Percentiles rank a stretch among this genome's conserved stretches.
These are phyloP conservation scores for Encarsia formosa DNA, from an alignment of 2,888 invertebrate species.

Conservation along the genomic window DNA sequence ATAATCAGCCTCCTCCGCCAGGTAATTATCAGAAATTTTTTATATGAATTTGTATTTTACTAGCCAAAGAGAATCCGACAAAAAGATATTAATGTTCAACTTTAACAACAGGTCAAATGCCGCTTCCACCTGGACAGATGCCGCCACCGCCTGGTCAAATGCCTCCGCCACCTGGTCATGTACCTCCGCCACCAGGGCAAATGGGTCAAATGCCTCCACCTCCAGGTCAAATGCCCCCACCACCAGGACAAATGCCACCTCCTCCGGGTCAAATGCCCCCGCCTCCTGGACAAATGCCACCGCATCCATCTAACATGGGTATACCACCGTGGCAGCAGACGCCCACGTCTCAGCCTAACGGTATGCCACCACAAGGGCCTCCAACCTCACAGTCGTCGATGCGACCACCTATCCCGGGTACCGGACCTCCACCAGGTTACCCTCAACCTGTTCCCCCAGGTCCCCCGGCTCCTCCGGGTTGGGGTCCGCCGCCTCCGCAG, in stretches of 20 bases:
- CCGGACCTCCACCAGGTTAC: constrained; percentile 45
- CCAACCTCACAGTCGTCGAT: constrained; percentile 39
- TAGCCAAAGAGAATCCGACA: too few species aligned
- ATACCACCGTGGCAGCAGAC: constrained; percentile 48
- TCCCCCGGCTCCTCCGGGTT: constrained; percentile 38
- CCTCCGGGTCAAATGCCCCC: constrained; percentile 43
- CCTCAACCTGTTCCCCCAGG: constrained; percentile 38
- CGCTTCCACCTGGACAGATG: constrained; percentile 39
- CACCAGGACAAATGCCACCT: constrained; percentile 40
- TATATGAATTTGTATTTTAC: too few species aligned
- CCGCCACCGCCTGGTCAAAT: constrained; percentile 55
- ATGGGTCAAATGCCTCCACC: constrained; percentile 40
- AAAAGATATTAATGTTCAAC: neutral
- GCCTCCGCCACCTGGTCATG: constrained; percentile 49
- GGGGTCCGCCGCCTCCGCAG: constrained; percentile 25
- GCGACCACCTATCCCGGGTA: constrained; percentile 48
- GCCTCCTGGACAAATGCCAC: constrained; percentile 44
- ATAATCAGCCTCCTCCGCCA: constrained; percentile 49
- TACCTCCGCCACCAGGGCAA: constrained; percentile 32
- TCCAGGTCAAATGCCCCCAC: constrained; percentile 43
- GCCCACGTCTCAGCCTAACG: constrained; percentile 38
- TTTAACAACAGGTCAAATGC: constrained; percentile 33
- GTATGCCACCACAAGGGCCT: constrained; percentile 33
- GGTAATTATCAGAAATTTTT: constrained; percentile 1
- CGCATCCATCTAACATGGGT: constrained; percentile 54